These are phyloP conservation scores for Nipponacmea schrenckii DNA, from an alignment of 2,888 invertebrate species.

Conservation along the genomic window DNA sequence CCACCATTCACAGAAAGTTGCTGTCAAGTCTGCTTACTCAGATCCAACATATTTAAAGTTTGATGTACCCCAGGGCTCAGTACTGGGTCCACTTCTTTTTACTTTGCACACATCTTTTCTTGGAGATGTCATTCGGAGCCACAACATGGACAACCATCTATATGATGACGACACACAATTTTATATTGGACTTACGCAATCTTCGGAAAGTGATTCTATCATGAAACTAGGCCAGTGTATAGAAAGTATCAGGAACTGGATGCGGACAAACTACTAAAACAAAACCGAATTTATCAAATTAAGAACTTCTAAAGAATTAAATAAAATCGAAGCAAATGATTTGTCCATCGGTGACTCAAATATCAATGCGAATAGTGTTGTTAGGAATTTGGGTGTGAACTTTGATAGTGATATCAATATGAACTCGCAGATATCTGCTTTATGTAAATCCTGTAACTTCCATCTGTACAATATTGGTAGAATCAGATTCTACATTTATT, in stretches of 20 bases:
- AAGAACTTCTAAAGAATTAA: neutral
- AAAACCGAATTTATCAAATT: neutral
- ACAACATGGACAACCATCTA: neutral
- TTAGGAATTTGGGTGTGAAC: neutral
- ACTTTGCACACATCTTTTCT: neutral
- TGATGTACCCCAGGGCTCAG: neutral
- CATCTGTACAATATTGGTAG: slow-evolving; percentile 11
- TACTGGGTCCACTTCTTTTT: neutral
- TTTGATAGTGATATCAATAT: neutral
- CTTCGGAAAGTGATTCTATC: neutral
- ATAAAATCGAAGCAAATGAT: neutral
- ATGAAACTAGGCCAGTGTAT: slow-evolving; percentile 10
- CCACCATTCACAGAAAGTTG: neutral
- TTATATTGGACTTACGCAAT: neutral
- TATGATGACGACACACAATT: neutral
- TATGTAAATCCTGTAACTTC: slow-evolving; percentile 1
- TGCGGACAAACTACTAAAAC: neutral
- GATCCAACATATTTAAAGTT: neutral
- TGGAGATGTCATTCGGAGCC: neutral
- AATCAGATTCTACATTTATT: neutral
- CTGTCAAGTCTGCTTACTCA: neutral
- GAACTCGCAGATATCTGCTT: neutral
- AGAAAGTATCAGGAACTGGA: neutral
- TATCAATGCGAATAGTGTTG: neutral
- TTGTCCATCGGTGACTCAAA: neutral